Conservation (phyloP, 2,888 invertebrate species). For the Rhagonycha lutea region DNA sequence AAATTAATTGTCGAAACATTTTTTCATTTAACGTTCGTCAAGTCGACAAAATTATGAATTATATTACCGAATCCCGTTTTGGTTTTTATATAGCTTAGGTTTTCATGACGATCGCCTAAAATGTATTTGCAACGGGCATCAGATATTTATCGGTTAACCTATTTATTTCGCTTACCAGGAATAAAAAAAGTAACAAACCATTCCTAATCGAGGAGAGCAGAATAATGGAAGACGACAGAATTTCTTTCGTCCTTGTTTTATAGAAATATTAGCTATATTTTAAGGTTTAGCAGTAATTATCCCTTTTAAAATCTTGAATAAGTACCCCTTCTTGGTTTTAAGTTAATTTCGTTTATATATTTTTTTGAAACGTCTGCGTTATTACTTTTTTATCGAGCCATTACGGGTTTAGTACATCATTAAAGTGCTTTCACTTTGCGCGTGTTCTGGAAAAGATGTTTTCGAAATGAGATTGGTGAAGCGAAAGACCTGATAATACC, state of each 20-base stretch:
- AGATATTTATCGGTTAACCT: neutral
- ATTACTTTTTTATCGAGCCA: conserved; percentile 19
- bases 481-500: conserved; percentile 18
- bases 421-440: conserved; percentile 22
- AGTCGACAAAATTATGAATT: neutral
- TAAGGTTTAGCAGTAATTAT: neutral
- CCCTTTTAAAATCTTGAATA: neutral
- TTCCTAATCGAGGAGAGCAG: neutral
- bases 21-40: neutral
- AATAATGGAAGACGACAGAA: neutral
- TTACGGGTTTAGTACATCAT: conserved; percentile 21
- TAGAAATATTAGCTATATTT: neutral
- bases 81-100: neutral
- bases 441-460: conserved; percentile 15
- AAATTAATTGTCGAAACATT: neutral
- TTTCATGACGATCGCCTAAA: neutral
- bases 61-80: neutral
- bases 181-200: neutral
- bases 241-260: neutral
- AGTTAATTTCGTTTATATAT: conserved; percentile 7
- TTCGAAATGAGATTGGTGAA: conserved; percentile 14
- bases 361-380: conserved; percentile 10
- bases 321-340: conserved; percentile 6
- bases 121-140: neutral
- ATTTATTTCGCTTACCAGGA: neutral